Evolutionary conservation across 1,140 invertebrate genomes (phyloP), one percentile per base, ranked within the genome.

Genomic region (Vanessa atalanta): DNA sequence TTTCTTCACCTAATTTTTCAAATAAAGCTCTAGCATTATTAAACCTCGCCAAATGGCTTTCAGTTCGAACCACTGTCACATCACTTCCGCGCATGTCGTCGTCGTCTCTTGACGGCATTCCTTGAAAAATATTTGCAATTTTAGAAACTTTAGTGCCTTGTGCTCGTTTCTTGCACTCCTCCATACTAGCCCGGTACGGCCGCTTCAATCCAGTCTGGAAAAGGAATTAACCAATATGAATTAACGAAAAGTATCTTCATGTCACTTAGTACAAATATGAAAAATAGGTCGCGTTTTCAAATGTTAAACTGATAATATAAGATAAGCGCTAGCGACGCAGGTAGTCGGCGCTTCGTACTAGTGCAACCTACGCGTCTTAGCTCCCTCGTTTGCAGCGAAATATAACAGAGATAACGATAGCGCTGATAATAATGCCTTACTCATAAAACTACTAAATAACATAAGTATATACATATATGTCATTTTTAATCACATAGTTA

Each of bases 11-110:
- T 70, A 99, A 94, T 84, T 98, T 98, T 89, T 98, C 98, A 91
- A 99, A 99, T 26, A 99, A 94, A 31, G 98, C 98, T 47, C 97
- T 94, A 0, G 98, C 98, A 90, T 97, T 98, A 86, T 98, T 98
- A 90, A 99, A 99, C 64, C 98, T 93, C 16, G 97, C 96, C 76
- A 98, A 95, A 87, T 98, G 97, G 76, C 97, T 97, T 93, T 98
- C 97, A 4, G 97, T 97, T 65, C 97, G 94, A 55, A 96, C 96
- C n/a, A 97, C 96, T 4, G 96, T 96, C 51, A 96, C 95, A 80
- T 94, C 94, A 50, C 93, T 93, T 67, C 94, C 83, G 81, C 92
- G 79, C 90, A 90, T 85, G 76, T 92, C 83, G 88, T 90, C 90
- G 84, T 93, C 83, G 78, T 93, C 92, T 71, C 85, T 89, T 43